Evolutionary conservation across 1,140 invertebrate genomes (phyloP).

Genomic region (Drosophila triauraria): DNA sequence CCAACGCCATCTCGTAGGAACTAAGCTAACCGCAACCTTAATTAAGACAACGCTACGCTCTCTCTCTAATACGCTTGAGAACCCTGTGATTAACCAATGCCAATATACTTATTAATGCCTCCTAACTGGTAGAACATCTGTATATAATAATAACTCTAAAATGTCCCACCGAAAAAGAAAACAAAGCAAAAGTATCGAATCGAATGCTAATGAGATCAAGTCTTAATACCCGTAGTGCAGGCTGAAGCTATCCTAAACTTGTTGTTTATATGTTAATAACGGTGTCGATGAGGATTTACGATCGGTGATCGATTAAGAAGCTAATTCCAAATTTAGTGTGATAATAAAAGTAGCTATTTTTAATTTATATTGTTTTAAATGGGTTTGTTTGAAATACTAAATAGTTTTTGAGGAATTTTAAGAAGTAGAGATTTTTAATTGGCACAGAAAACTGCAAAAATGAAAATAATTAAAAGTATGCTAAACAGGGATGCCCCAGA

Average conservation of each 20-base stretch:
- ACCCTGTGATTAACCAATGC: slow-evolving; percentile 25
- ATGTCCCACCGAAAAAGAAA: slow-evolving; percentile 23
- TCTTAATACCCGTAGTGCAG: slow-evolving; percentile 37
- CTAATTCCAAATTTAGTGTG: neutral
- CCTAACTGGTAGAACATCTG: slow-evolving; percentile 48
- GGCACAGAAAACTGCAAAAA: neutral
- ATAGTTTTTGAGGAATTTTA: neutral
- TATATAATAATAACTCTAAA: slow-evolving; percentile 62
- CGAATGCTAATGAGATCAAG: slow-evolving; percentile 78
- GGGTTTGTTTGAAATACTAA: neutral
- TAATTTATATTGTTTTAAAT: neutral
- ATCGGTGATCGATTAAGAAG: slow-evolving; percentile 7
- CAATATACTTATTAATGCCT: slow-evolving; percentile 27
- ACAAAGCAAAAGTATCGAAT: slow-evolving; percentile 62
- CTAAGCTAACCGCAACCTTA: slow-evolving; percentile 36
- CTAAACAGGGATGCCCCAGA: neutral
- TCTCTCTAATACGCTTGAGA: slow-evolving; percentile 30
- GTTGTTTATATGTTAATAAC: slow-evolving; percentile 34
- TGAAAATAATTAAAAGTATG: neutral
- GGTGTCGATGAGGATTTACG: slow-evolving; percentile 12
- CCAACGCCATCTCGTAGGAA: slow-evolving; percentile 29
- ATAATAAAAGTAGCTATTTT: slow-evolving; percentile 6
- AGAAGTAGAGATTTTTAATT: neutral
- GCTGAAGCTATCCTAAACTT: slow-evolving; percentile 40
- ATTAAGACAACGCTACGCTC: slow-evolving; percentile 17